These are phyloP conservation scores for Altica lythri DNA, from an alignment of 2,888 invertebrate genomes.

Conservation along the genomic window DNA sequence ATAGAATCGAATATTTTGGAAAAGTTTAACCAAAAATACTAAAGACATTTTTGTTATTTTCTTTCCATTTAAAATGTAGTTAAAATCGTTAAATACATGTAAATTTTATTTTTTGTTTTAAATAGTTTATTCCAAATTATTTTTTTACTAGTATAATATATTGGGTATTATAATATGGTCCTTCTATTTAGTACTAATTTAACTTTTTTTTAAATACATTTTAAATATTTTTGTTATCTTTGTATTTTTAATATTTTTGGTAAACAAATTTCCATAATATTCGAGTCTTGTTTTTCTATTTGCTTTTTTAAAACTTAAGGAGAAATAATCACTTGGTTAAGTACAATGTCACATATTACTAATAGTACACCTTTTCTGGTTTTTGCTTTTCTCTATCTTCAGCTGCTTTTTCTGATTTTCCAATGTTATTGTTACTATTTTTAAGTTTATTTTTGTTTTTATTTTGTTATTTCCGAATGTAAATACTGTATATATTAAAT, in stretches of 20 bases:
- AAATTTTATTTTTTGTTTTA: too few relatives aligned
- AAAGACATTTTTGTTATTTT: neutral
- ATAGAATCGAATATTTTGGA: neutral
- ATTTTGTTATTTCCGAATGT: constrained; percentile 11
- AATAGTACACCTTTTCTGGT: constrained; percentile 16
- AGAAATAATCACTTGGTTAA: constrained; percentile 19
- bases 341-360: constrained; percentile 17
- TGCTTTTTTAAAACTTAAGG: constrained; percentile 7
- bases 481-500: constrained; percentile 17
- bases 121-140: too few relatives aligned
- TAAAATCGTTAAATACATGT: too few relatives aligned
- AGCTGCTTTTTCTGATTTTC: constrained; percentile 17
- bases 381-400: constrained; percentile 19
- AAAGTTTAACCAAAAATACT: neutral
- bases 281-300: neutral
- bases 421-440: constrained; percentile 7
- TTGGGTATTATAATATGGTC: too few relatives aligned
- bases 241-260: constrained; percentile 7
- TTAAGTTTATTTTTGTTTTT: constrained; percentile 19
- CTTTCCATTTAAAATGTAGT: constrained; percentile 4
- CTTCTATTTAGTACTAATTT: too few relatives aligned
- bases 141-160: too few relatives aligned
- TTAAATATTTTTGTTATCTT: neutral
- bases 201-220: neutral
- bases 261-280: constrained; percentile 3